Conservation (phyloP, 2,797 vertebrate genomes). For the Acrossocheilus wenchowensis region DNA sequence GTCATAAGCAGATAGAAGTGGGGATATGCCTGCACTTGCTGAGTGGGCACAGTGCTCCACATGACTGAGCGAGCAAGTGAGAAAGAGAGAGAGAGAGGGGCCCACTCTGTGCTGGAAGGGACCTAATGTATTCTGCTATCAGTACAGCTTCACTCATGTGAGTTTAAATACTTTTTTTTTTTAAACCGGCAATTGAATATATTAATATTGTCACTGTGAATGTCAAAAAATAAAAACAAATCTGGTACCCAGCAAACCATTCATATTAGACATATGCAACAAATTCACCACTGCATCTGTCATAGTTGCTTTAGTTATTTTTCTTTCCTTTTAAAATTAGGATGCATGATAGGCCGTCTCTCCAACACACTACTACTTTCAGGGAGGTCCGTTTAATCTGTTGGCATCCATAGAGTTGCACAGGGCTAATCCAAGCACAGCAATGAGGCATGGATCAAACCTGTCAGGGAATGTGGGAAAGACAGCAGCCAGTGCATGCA, state of each 20-base stretch:
- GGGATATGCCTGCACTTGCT: conserved; percentile 84
- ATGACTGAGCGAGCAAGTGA: conserved; percentile 67
- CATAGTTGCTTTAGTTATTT: neutral
- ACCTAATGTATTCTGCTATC: conserved; percentile 14
- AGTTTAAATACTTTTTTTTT: neutral
- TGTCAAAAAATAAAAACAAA: neutral
- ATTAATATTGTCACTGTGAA: neutral
- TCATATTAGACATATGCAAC: neutral
- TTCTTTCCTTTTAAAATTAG: conserved; percentile 48
- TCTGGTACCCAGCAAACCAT: neutral
- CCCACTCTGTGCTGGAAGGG: neutral
- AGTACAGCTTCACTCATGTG: conserved; percentile 8
- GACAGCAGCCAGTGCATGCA: conserved; percentile 68
- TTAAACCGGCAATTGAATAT: neutral
- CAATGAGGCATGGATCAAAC: conserved; percentile 77
- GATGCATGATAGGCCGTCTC: conserved; percentile 74
- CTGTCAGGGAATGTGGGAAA: conserved; percentile 81
- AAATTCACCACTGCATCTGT: neutral
- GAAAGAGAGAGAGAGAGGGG: conserved; percentile 17
- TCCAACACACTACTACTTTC: conserved; percentile 78
- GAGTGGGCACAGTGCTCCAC: conserved; percentile 82
- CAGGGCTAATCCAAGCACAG: conserved; percentile 78
- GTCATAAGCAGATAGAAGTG: conserved; percentile 82
- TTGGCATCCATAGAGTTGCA: conserved; percentile 78
- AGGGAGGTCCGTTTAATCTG: conserved; percentile 83